Base-by-base conservation (phyloP, 2,888 invertebrate genomes). In the Octonoba sinensis region DNA sequence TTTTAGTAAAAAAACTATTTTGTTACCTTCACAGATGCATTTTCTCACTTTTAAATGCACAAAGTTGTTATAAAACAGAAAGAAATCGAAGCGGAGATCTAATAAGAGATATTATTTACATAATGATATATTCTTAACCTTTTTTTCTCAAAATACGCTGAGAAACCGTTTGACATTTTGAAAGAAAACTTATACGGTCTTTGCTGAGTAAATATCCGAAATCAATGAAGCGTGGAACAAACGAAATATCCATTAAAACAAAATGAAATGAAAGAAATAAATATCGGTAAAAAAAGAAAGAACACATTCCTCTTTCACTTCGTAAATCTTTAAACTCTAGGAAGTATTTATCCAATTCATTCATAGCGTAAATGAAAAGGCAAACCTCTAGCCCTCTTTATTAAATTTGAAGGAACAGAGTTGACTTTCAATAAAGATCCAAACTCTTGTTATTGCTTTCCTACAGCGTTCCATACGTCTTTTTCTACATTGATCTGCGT, bases 401-500 rank as follows among this genome's bases (percentile, higher is more conserved):
- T 79, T 79, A 79, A 79, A 79, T 79, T 79, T 79, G 60, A 60
- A 66, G 66, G 72, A 67, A 79, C 79, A 79, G 67, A 79, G 79
- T 79, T 79, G 79, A 73, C 79, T 79, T 79, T 79, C 79, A 73
- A 79, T 79, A 79, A 79, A 79, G 79, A 79, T 79, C 73, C 67
- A 44, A 79, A 67, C 73, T 67, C 72, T 60, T 79, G 79, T 79
- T 79, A 79, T 79, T 79, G 72, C 79, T 67, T 79, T 67, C 71
- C 66, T 73, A 79, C 79, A 72, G 72, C 69, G 72, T 60, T 72
- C 54, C 73, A 60, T 54, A 60, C 60, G 62, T 56, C 24, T 79
- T 72, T 71, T 66, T 60, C 47, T 60, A 67, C 77, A 79, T 79
- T 79, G 79, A 79, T 79, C 79, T 72, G 66, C 69, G 56, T 66